A percentile compares a stretch with the other conserved stretches of the same genome.
These are phyloP conservation scores for Drosophila hamatofila DNA, from an alignment of 2,888 invertebrate species.

Conservation along the genomic window DNA sequence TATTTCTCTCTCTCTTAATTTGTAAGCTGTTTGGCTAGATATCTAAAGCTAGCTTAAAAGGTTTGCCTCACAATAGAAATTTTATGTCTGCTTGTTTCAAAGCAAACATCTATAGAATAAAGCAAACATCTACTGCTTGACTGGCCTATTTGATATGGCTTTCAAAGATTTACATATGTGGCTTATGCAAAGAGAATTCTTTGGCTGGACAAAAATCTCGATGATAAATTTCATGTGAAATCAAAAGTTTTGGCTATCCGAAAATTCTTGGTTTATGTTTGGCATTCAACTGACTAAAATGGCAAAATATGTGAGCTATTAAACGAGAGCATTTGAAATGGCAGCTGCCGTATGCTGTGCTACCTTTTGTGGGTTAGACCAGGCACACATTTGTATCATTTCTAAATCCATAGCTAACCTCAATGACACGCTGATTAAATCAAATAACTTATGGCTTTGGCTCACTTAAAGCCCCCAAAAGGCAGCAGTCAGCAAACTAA, in stretches of 20 bases:
- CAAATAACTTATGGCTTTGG: slow-evolving; percentile 78
- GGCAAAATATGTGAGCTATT: slow-evolving; percentile 17
- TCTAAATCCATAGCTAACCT: slow-evolving; percentile 59
- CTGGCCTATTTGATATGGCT: no score
- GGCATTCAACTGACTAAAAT: background rate
- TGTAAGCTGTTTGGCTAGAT: background rate
- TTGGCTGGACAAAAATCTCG: background rate
- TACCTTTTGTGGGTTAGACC: slow-evolving; percentile 1
- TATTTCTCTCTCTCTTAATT: background rate
- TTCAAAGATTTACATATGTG: no score
- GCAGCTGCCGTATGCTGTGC: background rate
- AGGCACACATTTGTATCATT: slow-evolving; percentile 47
- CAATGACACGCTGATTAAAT: slow-evolving; percentile 77
- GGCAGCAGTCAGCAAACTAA: slow-evolving; percentile 42
- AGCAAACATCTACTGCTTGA: no score
- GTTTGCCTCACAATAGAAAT: background rate
- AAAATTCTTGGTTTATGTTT: slow-evolving; percentile 8
- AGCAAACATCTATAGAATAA: no score
- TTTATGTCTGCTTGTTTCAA: no score
- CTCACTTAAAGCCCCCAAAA: slow-evolving; percentile 34
- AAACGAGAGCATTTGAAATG: no score
- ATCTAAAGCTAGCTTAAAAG: no score
- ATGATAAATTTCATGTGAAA: background rate
- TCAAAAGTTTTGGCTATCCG: background rate
- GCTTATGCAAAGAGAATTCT: background rate